phyloP scores from a whole-genome alignment of 2,113 vertebrate species.

The Tringa solitaria region DNA sequence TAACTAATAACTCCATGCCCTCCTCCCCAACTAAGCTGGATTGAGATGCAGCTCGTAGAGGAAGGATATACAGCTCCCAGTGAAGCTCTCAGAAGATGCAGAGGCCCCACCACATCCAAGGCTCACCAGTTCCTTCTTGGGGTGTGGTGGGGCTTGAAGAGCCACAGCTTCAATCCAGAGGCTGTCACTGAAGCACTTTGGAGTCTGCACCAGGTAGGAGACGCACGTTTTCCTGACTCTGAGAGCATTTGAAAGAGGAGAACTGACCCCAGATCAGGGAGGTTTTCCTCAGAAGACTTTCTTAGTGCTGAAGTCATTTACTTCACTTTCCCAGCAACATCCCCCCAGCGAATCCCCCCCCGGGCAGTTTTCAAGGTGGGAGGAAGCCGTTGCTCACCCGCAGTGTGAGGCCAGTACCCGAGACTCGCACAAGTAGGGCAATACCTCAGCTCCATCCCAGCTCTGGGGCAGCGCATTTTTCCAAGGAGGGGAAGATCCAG shows the following conservation, averaged over 20 bases:
- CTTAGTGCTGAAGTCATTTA: neutral
- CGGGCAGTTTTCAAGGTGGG: neutral
- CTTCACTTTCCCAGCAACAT: neutral
- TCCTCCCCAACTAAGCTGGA: neutral
- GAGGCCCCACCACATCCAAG: neutral
- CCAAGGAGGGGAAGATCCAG: neutral
- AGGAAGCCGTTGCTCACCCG: fast-evolving
- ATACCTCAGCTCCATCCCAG: neutral
- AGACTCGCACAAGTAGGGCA: fast-evolving
- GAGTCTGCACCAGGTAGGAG: neutral
- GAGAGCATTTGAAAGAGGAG: neutral
- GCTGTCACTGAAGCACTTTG: neutral
- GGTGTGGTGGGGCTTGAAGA: neutral
- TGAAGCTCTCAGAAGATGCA: neutral
- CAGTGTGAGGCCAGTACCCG: fast-evolving
- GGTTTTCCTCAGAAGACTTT: neutral
- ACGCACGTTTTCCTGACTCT: neutral
- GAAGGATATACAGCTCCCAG: neutral
- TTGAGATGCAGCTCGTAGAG: neutral
- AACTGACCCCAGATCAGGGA: neutral
- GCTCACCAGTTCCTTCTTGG: neutral
- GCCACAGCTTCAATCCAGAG: neutral
- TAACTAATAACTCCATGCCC: neutral
- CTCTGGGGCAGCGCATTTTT: neutral
- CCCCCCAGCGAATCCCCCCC: neutral